phyloP scores from a whole-genome alignment of 2,888 invertebrate genomes.

The Leptarthrus brevirostris region DNA sequence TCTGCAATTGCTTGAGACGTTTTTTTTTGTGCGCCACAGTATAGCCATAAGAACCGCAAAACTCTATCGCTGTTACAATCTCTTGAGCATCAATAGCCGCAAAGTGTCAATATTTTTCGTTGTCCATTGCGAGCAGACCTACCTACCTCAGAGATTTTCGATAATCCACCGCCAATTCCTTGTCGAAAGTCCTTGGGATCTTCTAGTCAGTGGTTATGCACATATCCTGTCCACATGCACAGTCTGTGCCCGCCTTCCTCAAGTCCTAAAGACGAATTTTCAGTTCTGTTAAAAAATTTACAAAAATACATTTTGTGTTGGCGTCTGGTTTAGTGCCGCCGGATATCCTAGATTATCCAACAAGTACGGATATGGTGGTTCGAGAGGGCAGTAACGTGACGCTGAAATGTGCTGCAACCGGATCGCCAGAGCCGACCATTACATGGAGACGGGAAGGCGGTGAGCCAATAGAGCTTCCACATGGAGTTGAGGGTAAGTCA shows the following conservation, averaged over 20 bases:
- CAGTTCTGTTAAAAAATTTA: constrained; percentile 53
- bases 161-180: background rate
- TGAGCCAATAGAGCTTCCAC: constrained; percentile 77
- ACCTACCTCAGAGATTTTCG: constrained; percentile 23
- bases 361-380: constrained; percentile 87
- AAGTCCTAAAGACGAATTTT: constrained; percentile 45
- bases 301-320: constrained; percentile 54
- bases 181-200: constrained; percentile 23
- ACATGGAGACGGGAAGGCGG: constrained; percentile 89
- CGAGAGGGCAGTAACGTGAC: constrained; percentile 89
- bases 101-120: constrained; percentile 18
- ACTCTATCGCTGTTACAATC: constrained; percentile 9
- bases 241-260: background rate
- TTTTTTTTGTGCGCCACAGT: constrained; percentile 30
- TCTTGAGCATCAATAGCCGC: constrained; percentile 15
- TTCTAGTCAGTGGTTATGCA: constrained; percentile 29
- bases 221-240: constrained; percentile 29
- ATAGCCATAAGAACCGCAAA: background rate
- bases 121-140: too few species aligned
- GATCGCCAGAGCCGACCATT: constrained; percentile 87
- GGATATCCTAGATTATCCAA: constrained; percentile 86
- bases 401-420: constrained; percentile 87
- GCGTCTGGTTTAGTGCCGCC: constrained; percentile 76
- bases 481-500: constrained; percentile 76
- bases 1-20: constrained; percentile 16